These are phyloP conservation scores for Polydrusus pterygomalis DNA, from an alignment of 2,888 invertebrate species.

Conservation along the genomic window DNA sequence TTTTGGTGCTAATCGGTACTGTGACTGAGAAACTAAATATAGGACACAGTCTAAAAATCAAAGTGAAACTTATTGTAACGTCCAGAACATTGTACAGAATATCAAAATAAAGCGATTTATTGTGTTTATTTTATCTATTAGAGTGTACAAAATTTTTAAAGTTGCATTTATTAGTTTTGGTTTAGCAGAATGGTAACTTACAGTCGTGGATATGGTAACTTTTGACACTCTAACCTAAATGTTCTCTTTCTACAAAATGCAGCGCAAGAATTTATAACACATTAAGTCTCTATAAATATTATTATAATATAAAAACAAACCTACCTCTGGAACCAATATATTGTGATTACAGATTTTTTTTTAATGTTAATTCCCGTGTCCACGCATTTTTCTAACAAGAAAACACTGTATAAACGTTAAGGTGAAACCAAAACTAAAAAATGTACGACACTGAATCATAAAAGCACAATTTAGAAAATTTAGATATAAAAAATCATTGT, in stretches of 20 bases:
- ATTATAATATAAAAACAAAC: no score
- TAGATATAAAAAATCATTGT: conserved; percentile 34
- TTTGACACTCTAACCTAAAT: no score
- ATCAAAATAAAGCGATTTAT: conserved; percentile 7
- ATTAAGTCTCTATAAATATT: no score
- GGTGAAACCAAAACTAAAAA: conserved; percentile 24
- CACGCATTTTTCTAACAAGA: no score
- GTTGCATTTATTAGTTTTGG: conserved; percentile 15
- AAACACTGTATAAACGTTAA: background rate
- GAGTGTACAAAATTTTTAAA: background rate
- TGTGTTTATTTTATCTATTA: conserved; percentile 18
- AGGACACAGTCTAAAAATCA: conserved; percentile 20
- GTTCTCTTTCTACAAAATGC: no score
- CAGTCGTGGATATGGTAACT: no score
- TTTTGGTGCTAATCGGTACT: conserved; percentile 30
- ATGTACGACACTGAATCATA: conserved; percentile 19
- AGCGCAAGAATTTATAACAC: no score
- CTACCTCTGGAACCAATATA: no score
- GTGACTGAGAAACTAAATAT: conserved; percentile 10
- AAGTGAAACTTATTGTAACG: conserved; percentile 24
- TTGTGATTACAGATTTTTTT: no score
- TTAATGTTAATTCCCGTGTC: no score
- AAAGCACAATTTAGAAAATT: conserved; percentile 36
- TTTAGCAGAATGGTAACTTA: background rate
- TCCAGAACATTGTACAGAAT: conserved; percentile 20